phyloP scores from a whole-genome alignment of 37 sponge, comb jelly and placozoan genomes.

The Crambe crambe region DNA sequence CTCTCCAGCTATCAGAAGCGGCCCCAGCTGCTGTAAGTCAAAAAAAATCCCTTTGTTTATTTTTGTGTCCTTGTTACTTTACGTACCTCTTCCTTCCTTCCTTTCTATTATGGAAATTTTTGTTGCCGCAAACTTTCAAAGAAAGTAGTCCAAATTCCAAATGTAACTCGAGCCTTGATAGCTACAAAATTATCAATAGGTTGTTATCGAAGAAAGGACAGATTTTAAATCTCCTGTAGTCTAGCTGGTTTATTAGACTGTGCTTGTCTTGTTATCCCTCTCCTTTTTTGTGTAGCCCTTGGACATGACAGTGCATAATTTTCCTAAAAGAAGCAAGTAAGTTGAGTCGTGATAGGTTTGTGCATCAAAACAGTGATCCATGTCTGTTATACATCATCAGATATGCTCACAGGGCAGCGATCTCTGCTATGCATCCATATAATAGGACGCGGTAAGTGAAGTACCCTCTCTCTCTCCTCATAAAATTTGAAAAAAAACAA shows the following conservation, averaged over 20 bases:
- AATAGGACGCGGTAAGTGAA: slow-evolving; percentile 61
- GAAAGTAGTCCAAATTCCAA: too few species aligned
- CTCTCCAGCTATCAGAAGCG: slow-evolving; percentile 5
- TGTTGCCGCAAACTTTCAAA: too few species aligned
- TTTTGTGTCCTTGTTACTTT: neutral
- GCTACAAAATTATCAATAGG: too few species aligned
- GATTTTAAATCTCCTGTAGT: too few species aligned
- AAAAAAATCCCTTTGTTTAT: neutral
- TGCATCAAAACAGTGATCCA: neutral
- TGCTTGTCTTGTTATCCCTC: neutral
- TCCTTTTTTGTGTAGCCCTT: slow-evolving; percentile 76
- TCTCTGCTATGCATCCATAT: slow-evolving; percentile 81
- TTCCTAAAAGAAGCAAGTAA: slow-evolving; percentile 82
- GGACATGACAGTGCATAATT: slow-evolving; percentile 64
- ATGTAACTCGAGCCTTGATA: too few species aligned
- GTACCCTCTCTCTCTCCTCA: neutral
- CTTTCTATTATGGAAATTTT: too few species aligned
- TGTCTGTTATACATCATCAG: slow-evolving; percentile 6
- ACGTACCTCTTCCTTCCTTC: neutral
- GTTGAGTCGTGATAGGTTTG: neutral
- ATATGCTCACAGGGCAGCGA: slow-evolving; percentile 71
- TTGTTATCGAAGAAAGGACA: too few species aligned
- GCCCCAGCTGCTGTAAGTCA: slow-evolving; percentile 26
- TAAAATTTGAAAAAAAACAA: too few species aligned
- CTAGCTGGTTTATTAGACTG: too few species aligned